A percentile compares a stretch with the other conserved stretches of the same genome.
phyloP scores from a whole-genome alignment of 2,888 invertebrate genomes.

The Entomobrya proxima region DNA sequence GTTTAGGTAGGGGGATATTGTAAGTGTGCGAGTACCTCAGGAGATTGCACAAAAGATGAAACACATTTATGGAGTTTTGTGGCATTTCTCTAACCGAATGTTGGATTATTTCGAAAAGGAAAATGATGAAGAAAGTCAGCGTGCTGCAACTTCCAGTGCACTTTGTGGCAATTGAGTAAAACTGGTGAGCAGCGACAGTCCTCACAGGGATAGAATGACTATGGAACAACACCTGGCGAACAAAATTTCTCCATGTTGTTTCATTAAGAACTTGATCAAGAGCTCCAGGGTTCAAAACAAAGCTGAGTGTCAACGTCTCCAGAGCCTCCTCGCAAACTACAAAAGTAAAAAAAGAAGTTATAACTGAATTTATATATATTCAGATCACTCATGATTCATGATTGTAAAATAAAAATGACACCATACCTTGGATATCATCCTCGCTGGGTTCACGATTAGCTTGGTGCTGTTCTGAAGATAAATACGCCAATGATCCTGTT shows the following conservation, averaged over 20 bases:
- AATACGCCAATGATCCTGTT: slow-evolving; percentile 79
- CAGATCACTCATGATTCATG: background rate
- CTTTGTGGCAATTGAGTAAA: slow-evolving; percentile 89
- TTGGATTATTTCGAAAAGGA: slow-evolving; percentile 84
- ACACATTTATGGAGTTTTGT: slow-evolving; percentile 83
- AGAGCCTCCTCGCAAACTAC: slow-evolving; percentile 92
- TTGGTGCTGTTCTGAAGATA: slow-evolving; percentile 74
- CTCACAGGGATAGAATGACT: slow-evolving; percentile 79
- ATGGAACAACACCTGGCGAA: slow-evolving; percentile 73
- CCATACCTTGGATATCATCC: slow-evolving; percentile 77
- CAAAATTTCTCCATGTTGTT: slow-evolving; percentile 89
- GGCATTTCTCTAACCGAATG: slow-evolving; percentile 83
- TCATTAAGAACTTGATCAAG: slow-evolving; percentile 89
- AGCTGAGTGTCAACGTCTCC: slow-evolving; percentile 92
- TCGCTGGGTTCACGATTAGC: slow-evolving; percentile 73
- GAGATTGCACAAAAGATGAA: slow-evolving; percentile 83
- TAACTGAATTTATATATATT: no score
- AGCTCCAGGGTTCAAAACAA: slow-evolving; percentile 92
- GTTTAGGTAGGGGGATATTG: slow-evolving; percentile 84
- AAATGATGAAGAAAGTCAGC: slow-evolving; percentile 82
- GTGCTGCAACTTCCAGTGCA: slow-evolving; percentile 83
- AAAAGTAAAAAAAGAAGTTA: background rate
- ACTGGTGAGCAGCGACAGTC: slow-evolving; percentile 88
- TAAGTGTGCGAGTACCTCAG: slow-evolving; percentile 82
- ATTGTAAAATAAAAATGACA: background rate